Base-by-base conservation (phyloP, 2,113 vertebrate genomes). In the Tragelaphus imberbis region DNA sequence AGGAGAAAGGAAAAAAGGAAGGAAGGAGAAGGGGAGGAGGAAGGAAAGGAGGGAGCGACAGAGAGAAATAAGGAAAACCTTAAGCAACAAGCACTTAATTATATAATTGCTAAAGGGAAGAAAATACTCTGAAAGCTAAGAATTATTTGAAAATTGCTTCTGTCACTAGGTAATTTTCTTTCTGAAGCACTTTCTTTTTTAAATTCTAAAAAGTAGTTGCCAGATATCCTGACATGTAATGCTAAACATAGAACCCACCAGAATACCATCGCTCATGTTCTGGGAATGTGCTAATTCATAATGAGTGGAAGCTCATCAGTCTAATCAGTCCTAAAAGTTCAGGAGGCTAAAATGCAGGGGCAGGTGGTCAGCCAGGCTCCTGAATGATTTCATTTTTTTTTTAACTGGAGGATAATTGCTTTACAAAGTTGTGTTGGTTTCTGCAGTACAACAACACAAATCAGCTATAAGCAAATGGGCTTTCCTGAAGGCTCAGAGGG, bases 41-140 rank as follows among this genome's bases (percentile, higher is more conserved):
- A 13, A 6, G 25, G 25, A 4, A 36, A 36, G 30, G 19, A 68
- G 55, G 17, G 19, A 6, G 25, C 7, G 7, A 15, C 55, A 44
- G 33, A 8, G 36, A 51, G n/a, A 25, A 71, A 5, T 49, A 6
- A 81, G 28, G 63, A 5, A 30, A 16, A 16, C 75, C 27, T 84
- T 3, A 81, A 36, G 59, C 33, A 59, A 28, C 59, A 90, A n/a
- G 21, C 15, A 88, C 30, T 58, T 92, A 47, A 51, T 86, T 33
- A 13, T 40, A 21, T 58, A 58, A 68, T 12, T 90, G 65, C 68
- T 30, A 59, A 58, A 89, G 17, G 47, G 61, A 61, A 92, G 87
- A 92, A 91, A 93, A 47, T 4, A 86, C 6, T 28, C 21, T 59
- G n/a, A 88, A n/a, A n/a, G 33, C 30, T 85, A 53, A 95, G 86